Conservation (phyloP, 2,888 invertebrate genomes). For the Sialis lutaria region DNA sequence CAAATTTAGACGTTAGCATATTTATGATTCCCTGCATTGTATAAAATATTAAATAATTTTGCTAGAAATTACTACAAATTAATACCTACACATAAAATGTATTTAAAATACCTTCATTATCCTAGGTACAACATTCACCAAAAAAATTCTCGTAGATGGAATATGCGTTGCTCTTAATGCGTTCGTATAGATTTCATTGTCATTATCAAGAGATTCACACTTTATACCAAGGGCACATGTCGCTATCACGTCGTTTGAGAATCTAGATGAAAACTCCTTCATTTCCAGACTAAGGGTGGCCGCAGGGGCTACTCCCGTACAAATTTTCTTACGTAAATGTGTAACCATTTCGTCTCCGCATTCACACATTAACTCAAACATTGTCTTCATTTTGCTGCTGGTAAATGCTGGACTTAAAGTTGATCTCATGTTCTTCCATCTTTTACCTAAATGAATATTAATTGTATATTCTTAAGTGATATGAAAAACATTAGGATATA, state of each 20-base stretch:
- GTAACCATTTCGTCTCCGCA: background rate
- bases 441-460: background rate
- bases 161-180: background rate
- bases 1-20: no score
- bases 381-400: background rate
- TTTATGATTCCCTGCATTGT: no score
- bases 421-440: background rate
- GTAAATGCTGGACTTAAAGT: background rate
- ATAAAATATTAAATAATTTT: no score
- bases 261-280: background rate
- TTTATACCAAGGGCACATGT: background rate
- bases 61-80: no score
- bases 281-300: background rate
- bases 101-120: background rate
- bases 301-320: background rate
- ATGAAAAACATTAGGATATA: background rate
- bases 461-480: background rate
- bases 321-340: background rate
- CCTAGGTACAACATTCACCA: background rate
- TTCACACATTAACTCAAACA: background rate
- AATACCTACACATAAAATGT: no score
- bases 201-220: background rate
- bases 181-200: background rate
- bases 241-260: background rate
- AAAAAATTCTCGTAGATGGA: background rate